Percentiles rank a stretch among this genome's conserved stretches.
Evolutionary conservation across 2,113 vertebrate species (phyloP).

Genomic region (Amazona guildingii): DNA sequence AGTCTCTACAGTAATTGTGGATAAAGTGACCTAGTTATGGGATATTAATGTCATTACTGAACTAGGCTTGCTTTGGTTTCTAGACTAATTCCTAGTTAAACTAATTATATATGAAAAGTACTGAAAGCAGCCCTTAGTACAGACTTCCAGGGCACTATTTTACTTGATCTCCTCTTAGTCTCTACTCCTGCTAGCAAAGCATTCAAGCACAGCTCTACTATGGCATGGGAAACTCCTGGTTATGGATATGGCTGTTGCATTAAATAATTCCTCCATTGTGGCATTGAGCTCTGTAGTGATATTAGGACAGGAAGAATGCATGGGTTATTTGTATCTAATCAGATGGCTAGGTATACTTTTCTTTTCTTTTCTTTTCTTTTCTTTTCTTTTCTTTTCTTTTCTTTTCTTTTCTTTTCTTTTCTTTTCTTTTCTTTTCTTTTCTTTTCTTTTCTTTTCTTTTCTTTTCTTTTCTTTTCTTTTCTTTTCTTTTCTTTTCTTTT

Average conservation of each 20-base stretch:
- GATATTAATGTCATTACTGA: not conserved
- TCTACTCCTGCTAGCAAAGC: not conserved
- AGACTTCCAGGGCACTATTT: not conserved
- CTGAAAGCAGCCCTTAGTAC: not conserved
- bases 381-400: too few species aligned
- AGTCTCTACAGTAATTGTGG: not conserved
- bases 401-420: not conserved
- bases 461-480: not conserved
- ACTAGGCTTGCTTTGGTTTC: not conserved
- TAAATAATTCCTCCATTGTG: not conserved
- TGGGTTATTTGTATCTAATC: not conserved
- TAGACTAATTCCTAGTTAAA: not conserved
- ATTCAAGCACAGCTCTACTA: accelerated
- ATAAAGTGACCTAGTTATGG: not conserved
- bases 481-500: not conserved
- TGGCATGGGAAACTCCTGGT: accelerated
- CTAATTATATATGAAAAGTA: not conserved
- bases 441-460: too few species aligned
- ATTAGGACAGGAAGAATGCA: not conserved
- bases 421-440: too few species aligned
- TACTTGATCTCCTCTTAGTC: not conserved
- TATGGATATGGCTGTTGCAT: accelerated
- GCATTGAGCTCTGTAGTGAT: not conserved
- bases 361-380: not conserved
- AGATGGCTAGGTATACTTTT: not conserved